phyloP scores from a whole-genome alignment of 2,113 vertebrate species.

The Canis aureus region DNA sequence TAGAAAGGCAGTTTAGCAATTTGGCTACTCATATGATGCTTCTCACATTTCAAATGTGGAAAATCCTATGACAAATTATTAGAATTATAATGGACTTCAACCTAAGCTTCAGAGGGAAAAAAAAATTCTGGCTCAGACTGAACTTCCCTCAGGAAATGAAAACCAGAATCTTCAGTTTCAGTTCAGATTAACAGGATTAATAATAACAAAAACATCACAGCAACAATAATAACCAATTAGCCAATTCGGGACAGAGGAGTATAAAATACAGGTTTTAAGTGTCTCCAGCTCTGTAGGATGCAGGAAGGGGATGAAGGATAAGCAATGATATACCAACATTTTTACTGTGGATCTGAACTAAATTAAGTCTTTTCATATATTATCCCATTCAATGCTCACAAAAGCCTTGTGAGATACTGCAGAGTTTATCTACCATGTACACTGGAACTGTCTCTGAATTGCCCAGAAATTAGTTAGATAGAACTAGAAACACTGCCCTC shows the following conservation, averaged over 20 bases:
- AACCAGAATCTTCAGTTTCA: slow-evolving; percentile 54
- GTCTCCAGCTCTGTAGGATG: neutral
- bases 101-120: neutral
- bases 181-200: slow-evolving; percentile 55
- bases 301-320: neutral
- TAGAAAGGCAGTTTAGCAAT: slow-evolving; percentile 3
- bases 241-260: neutral
- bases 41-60: slow-evolving; percentile 5
- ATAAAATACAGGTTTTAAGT: neutral
- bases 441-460: neutral
- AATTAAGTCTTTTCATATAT: neutral
- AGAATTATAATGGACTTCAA: slow-evolving; percentile 39
- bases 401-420: neutral
- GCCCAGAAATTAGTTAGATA: neutral
- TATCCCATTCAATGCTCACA: neutral
- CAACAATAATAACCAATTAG: slow-evolving; percentile 42
- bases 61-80: slow-evolving; percentile 28
- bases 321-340: neutral
- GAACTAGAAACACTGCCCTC: neutral
- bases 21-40: neutral
- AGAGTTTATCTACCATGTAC: neutral
- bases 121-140: neutral
- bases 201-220: slow-evolving; percentile 58
- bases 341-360: neutral
- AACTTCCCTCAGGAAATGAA: slow-evolving; percentile 63